Base-by-base conservation (phyloP, 2,113 vertebrate species). In the Rhodinocichla rosea region DNA sequence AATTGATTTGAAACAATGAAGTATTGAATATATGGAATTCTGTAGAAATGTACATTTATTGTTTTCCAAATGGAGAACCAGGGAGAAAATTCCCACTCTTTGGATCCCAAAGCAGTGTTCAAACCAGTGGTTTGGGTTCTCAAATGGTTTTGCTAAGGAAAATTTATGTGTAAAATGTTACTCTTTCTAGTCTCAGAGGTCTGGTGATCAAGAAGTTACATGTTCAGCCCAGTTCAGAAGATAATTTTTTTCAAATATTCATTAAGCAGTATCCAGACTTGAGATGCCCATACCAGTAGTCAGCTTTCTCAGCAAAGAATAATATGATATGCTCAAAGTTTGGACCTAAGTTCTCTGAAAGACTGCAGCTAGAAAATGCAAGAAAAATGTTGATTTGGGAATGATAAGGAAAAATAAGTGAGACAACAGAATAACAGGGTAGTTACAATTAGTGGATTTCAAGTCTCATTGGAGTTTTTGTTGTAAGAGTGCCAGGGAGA, bases 31-130 rank as follows among this genome's bases (percentile, higher is more conserved):
- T 59, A 19, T 53, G 62, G 37, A 91, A 50, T 82, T 83, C 27
- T 56, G 2, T 44, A 7, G 32, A 28, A 40, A 9, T 62, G 8
- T 56, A 6, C 9, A 3, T 39, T 18, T 74, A n/a, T 15, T 79
- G 37, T 56, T 82, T 92, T 73, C 21, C 30, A 89, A 30, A 39
- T 27, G 26, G n/a, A 60, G 62, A 85, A 40, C 15, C 12, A 56
- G 11, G 44, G 22, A 62, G 35, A 52, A 92, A 70, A 78, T 35
- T 78, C 22, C 13, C 1, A 9, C 10, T 68, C 33, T 30, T 70
- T 55, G 13, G 15, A 49, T 77, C 32, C 6, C 28, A 50, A 39
- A 63, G 32, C 15, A 37, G 8, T 0, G 0, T 86, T 90, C 19
- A 50, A 26, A 22, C 21, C 6, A 1, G 42, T 47, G 22, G 13